Percentiles rank a stretch among this genome's conserved stretches.
Evolutionary conservation across 2,797 vertebrate genomes (phyloP).

Genomic region (Melanotaenia parkinsoni): DNA sequence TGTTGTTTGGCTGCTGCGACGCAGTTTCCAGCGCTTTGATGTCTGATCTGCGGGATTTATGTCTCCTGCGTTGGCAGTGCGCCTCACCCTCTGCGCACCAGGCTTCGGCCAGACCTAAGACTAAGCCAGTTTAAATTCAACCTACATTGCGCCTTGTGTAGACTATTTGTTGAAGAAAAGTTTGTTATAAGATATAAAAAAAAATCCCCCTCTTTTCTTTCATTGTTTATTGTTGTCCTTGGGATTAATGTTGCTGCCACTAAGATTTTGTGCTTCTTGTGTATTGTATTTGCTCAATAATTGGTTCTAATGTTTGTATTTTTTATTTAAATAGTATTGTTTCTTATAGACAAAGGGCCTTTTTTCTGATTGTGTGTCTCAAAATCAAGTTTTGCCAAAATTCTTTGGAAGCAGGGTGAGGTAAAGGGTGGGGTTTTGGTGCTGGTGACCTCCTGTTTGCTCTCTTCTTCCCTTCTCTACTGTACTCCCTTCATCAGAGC

Average conservation of each 20-base stretch:
- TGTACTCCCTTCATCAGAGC: constrained; percentile 3
- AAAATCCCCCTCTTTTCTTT: constrained; percentile 5
- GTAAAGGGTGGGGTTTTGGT: constrained; percentile 48
- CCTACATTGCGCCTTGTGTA: constrained; percentile 32
- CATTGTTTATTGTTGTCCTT: constrained; percentile 14
- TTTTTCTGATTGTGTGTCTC: background rate
- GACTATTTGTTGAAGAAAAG: constrained; percentile 18
- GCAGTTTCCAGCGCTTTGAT: constrained; percentile 66
- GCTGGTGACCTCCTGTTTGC: constrained; percentile 25
- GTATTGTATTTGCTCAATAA: background rate
- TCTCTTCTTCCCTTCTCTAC: background rate
- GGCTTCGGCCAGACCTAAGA: constrained; percentile 42
- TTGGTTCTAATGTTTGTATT: constrained; percentile 1
- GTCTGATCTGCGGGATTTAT: constrained; percentile 63
- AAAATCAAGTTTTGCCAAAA: background rate
- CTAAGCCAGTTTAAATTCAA: constrained; percentile 43
- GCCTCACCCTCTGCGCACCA: constrained; percentile 47
- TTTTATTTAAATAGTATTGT: background rate
- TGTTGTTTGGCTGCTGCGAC: constrained; percentile 40
- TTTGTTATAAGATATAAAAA: constrained; percentile 16
- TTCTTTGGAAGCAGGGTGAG: constrained; percentile 19
- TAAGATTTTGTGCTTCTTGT: background rate
- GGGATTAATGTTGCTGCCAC: background rate
- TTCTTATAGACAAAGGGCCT: background rate
- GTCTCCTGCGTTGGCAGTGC: constrained; percentile 56